Base-by-base conservation (phyloP, 1,140 invertebrate genomes). In the Drosophila eugracilis region DNA sequence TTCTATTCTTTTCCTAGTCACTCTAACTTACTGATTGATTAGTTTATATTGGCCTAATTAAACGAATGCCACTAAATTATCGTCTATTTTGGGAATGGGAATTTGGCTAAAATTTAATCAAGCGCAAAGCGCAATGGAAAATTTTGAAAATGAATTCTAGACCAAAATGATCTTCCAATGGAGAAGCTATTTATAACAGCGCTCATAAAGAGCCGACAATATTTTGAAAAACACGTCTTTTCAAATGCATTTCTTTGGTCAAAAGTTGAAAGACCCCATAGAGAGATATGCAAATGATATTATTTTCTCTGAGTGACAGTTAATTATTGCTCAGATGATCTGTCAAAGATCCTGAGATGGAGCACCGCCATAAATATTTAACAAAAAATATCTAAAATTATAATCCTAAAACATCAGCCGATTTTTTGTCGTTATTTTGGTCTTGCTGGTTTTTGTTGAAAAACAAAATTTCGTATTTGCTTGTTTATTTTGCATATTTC, bases 1-100 rank as follows among this genome's bases (percentile, higher is more conserved):
- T 44, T 14, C 34, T 21, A 9, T 36, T 1, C 19, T 7, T n/a
- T 49, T 37, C 57, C 50, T 78, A 75, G 17, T 72, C 80, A 30
- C 10, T 3, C 26, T 4, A 3, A 5, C 14, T 65, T 48, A n/a
- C 54, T 85, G 76, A 85, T 85, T 85, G 58, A 85, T 86, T 77
- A 65, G 44, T 73, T 80, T 80, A 53, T 48, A 21, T 30, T 45
- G 41, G 39, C 44, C 63, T 58, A 59, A 75, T 84, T 71, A 71
- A 74, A 52, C 24, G 55, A 54, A 28, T 36, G 36, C 17, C 28
- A 49, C 26, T 14, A 37, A 24, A 32, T 37, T 12, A 26, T 19
- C 5, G 17, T 5, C 26, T 42, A 44, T 71, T 36, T 34, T 44
- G n/a, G 26, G 12, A 17, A 28, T 34, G 19, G 9, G 22, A 39